Base-by-base conservation (phyloP, 2,888 invertebrate species). In the Apotomis capreana region DNA sequence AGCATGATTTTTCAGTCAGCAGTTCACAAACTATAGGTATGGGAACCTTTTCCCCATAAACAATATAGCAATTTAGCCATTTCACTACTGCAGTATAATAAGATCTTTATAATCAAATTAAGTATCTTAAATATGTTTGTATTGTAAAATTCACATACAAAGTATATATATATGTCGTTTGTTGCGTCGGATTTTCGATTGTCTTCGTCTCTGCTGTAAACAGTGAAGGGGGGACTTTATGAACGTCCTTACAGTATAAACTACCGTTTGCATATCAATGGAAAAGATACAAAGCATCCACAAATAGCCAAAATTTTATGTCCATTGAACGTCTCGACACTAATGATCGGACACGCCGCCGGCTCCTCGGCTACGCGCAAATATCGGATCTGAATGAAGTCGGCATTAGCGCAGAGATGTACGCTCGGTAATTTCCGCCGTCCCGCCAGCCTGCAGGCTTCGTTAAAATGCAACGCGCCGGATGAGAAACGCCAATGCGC, bases 391-490 rank as follows among this genome's bases (percentile, higher is more conserved):
- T 83, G 82, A 83, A 82, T 82, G 79, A 78, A 76, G 79, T 76
- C 76, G 76, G 78, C 79, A 81, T 80, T 80, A 80, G 77, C 76
- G 77, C 74, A 67, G 75, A 77, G 77, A 76, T 80, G 79, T 79
- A 77, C 78, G 83, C 67, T 61, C 69, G 81, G 87, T 87, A 86
- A 88, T 89, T 87, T 88, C 88, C 88, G 89, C 85, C 87, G 88
- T 87, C 88, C 74, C 74, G 75, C 65, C 65, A 70, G 74, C 63
- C 71, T 69, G 62, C 61, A 75, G 78, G 77, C 80, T 83, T 88
- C 89, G 88, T 89, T 89, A 89, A 87, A 88, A 88, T 89, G 87
- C 88, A 87, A 79, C 83, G 80, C 85, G 81, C 82, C 86, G 87
- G 87, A 88, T 88, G 84, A 86, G 80, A 84, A 83, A 84, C 81